Conservation (phyloP, 2,113 vertebrate genomes). For the Engystomops pustulosus region DNA sequence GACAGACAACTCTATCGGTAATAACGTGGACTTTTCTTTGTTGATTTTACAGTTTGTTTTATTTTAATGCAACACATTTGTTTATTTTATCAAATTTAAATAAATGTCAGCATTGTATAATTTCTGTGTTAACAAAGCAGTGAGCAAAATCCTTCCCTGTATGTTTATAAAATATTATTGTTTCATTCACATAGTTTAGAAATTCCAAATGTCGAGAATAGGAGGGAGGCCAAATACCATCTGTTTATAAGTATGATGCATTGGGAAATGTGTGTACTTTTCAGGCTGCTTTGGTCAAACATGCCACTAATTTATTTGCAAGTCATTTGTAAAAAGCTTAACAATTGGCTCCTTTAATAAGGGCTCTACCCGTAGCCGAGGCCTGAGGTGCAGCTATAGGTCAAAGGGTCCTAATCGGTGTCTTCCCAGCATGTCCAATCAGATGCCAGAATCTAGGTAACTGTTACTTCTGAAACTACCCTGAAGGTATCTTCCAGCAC, state of each 20-base stretch:
- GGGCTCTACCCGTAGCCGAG: not conserved
- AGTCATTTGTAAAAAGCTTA: constrained; percentile 70
- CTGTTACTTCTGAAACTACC: not conserved
- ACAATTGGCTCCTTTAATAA: constrained; percentile 16
- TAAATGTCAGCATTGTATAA: constrained; percentile 90
- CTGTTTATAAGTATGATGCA: constrained; percentile 88
- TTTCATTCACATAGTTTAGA: constrained; percentile 89
- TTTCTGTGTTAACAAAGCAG: constrained; percentile 89
- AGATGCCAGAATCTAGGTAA: not conserved
- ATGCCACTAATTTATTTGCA: constrained; percentile 78
- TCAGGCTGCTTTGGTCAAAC: constrained; percentile 81
- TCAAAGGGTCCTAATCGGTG: not conserved
- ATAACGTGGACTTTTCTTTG: constrained; percentile 72
- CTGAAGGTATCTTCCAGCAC: too few species aligned
- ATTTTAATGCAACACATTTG: constrained; percentile 83
- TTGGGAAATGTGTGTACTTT: constrained; percentile 81
- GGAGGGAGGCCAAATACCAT: constrained; percentile 88
- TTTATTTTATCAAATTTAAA: constrained; percentile 89
- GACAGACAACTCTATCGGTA: constrained; percentile 68
- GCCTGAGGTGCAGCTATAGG: not conserved
- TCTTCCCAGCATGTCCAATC: not conserved
- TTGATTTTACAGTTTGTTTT: constrained; percentile 83
- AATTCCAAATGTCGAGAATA: constrained; percentile 90
- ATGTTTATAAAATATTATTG: constrained; percentile 91
- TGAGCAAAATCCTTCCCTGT: constrained; percentile 85